Evolutionary conservation across 2,797 vertebrate species (phyloP).

Genomic region (Momotus momota): DNA sequence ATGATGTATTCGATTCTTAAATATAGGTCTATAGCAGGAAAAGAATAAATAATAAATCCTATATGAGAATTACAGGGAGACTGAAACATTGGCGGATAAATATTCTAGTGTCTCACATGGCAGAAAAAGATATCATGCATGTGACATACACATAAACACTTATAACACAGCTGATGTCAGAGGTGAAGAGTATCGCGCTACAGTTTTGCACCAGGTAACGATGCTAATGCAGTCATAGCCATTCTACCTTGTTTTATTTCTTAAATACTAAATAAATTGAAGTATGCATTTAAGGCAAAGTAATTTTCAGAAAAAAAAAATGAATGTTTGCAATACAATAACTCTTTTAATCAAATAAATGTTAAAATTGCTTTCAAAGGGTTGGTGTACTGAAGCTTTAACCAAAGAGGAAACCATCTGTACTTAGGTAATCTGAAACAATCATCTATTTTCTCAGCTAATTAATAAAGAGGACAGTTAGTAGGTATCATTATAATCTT

Average conservation of each 20-base stretch:
- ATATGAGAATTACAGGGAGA: not conserved
- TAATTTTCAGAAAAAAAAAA: not conserved
- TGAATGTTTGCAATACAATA: not conserved
- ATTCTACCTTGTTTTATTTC: not conserved
- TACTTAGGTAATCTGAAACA: slow-evolving; percentile 76
- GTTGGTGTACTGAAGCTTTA: slow-evolving; percentile 77
- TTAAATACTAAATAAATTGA: not conserved
- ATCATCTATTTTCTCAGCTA: slow-evolving; percentile 70
- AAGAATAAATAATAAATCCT: not conserved
- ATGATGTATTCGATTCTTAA: not conserved
- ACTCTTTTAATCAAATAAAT: slow-evolving; percentile 6
- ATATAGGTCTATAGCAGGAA: not conserved
- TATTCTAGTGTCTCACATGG: not conserved
- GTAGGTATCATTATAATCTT: slow-evolving; percentile 44
- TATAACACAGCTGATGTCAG: not conserved
- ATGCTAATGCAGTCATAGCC: not conserved
- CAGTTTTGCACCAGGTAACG: not conserved
- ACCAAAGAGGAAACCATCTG: slow-evolving; percentile 78
- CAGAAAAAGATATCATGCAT: not conserved
- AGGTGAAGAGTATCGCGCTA: not conserved
- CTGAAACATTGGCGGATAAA: not conserved
- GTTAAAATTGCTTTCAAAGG: slow-evolving; percentile 74
- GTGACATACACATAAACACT: not conserved
- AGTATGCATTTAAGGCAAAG: slow-evolving; percentile 27
- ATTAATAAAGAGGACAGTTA: slow-evolving; percentile 74